These are phyloP conservation scores for Volucella bombylans DNA, from an alignment of 2,888 invertebrate genomes.

Conservation along the genomic window DNA sequence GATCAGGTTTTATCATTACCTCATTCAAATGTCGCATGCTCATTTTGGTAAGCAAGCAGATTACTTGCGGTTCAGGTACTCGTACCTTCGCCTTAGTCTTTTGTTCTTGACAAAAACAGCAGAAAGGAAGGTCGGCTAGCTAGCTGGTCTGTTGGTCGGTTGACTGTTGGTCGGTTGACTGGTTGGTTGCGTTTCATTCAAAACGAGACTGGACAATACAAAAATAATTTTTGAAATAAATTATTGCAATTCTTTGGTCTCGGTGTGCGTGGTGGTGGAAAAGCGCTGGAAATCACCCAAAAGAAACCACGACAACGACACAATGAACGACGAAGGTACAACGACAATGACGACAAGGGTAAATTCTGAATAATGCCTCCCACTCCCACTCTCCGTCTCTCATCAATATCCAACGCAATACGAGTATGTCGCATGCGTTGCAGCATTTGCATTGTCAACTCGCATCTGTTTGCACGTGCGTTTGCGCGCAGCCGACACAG, in stretches of 20 bases:
- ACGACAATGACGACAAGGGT: conserved; percentile 10
- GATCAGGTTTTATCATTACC: conserved; percentile 74
- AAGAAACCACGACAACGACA: conserved; percentile 41
- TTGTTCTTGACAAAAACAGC: conserved; percentile 68
- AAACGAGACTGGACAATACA: conserved; percentile 74
- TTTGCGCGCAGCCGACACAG: conserved; percentile 42
- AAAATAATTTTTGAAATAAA: conserved; percentile 76
- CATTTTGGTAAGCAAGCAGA: conserved; percentile 71
- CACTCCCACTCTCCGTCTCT: conserved; percentile 33
- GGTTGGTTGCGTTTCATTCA: conserved; percentile 68
- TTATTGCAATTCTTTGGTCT: conserved; percentile 72
- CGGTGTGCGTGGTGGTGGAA: conserved; percentile 57
- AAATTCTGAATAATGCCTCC: conserved; percentile 13
- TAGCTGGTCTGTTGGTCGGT: not conserved
- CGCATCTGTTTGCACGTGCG: conserved; percentile 72
- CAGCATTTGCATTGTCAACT: conserved; percentile 68
- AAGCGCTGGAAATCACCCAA: conserved; percentile 68
- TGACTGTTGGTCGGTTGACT: conserved; percentile 11
- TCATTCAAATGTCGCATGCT: conserved; percentile 75
- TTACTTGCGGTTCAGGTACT: conserved; percentile 51
- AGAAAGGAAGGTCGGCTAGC: conserved; percentile 42
- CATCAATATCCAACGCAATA: not conserved
- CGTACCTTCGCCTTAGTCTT: conserved; percentile 29
- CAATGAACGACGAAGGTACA: conserved; percentile 49
- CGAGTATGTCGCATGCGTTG: conserved; percentile 35